Evolutionary conservation across 2,888 invertebrate species (phyloP), one percentile per base, ranked within the genome.

Genomic region (Pseudolycoriella hygida): DNA sequence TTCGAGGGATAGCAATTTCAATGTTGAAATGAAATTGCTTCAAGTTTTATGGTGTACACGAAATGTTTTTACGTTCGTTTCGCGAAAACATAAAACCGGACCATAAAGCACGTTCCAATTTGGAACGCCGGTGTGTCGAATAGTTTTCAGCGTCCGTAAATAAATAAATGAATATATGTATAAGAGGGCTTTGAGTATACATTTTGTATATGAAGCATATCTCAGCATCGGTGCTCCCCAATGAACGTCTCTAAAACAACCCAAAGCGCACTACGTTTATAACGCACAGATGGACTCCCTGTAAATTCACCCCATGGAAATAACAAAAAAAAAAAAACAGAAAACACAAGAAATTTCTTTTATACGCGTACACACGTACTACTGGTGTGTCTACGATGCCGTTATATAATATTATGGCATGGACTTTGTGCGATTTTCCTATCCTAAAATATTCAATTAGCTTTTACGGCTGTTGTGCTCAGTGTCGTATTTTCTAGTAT

Each of bases 51-150:
- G 34, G 34, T 34, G 34, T 34, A 34, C 34, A 34, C 34, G 34
- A 34, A 34, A 40, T 40, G 40, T 19, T 40, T 38, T 40, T 19
- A 40, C 17, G 17, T 40, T 40, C 40, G 12, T 18, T 40, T 19
- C 40, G 40, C 40, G 40, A 17, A 15, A 40, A 40, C 40, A 40
- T 40, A 40, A 40, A 40, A 40, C 40, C 19, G 40, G 40, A 40
- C 40, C 40, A 40, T 40, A 40, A 40, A 40, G 19, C 40, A 40
- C 40, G 19, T 40, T 40, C 40, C 18, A 40, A 40, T 40, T 40
- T 19, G 40, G 40, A 40, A n/a, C 40, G 19, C 40, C 40, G 40
- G 40, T 40, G 40, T 40, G 40, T 40, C 17, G 40, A 40, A 40
- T 40, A 40, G 40, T 40, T 40, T 40, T 34, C 34, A 34, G 34